Evolutionary conservation across 2,888 invertebrate species (phyloP).

Genomic region (Malacosoma neustria): DNA sequence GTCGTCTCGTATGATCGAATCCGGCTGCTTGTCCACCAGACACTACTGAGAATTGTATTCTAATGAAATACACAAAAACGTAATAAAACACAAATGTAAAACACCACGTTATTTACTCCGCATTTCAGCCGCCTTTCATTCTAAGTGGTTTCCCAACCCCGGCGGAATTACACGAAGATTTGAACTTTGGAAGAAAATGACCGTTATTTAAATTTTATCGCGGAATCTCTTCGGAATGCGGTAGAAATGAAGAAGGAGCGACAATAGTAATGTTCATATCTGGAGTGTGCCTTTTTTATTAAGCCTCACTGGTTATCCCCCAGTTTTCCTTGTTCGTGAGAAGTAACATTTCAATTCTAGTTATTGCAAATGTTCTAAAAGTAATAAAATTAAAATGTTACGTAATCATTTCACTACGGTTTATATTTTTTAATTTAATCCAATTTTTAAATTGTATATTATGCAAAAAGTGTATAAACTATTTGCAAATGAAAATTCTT

Average conservation of each 20-base stretch:
- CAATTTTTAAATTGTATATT: too few species aligned
- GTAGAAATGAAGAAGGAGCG: conserved; percentile 31
- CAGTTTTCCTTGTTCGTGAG: conserved; percentile 15
- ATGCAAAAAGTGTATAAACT: too few species aligned
- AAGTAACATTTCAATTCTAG: too few species aligned
- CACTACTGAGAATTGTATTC: too few species aligned
- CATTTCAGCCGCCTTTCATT: neutral
- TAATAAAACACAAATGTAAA: neutral
- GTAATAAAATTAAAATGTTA: too few species aligned
- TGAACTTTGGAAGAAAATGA: conserved; percentile 30
- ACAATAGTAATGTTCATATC: conserved; percentile 29
- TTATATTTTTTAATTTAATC: too few species aligned
- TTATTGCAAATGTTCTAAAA: too few species aligned
- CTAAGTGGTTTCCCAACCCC: neutral
- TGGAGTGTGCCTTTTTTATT: conserved; percentile 27
- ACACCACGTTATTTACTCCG: neutral
- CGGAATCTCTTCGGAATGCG: conserved; percentile 25
- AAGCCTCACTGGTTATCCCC: conserved; percentile 15
- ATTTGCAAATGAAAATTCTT: too few species aligned
- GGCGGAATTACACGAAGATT: conserved; percentile 16
- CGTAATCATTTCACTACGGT: too few species aligned
- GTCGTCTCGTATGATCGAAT: too few species aligned
- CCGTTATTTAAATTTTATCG: conserved; percentile 44
- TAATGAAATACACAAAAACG: too few species aligned
- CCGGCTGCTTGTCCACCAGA: too few species aligned